phyloP scores from a whole-genome alignment of 2,113 vertebrate genomes.

The Tupaia tana region DNA sequence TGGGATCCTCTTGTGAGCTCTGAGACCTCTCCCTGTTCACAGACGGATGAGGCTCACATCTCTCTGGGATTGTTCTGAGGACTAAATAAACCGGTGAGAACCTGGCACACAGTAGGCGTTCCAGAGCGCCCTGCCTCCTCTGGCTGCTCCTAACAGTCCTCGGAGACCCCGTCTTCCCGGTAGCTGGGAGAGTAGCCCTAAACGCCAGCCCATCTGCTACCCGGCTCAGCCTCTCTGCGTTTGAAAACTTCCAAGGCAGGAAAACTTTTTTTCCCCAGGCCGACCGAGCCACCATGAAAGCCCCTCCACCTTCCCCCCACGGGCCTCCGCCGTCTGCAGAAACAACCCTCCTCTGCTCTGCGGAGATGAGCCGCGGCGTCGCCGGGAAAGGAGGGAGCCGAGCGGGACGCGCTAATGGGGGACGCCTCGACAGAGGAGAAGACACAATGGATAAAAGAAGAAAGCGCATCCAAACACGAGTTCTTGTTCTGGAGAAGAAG shows the following conservation, averaged over 20 bases:
- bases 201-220: background rate
- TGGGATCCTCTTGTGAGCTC: background rate
- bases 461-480: slow-evolving; percentile 85
- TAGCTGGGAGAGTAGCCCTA: background rate
- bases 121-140: background rate
- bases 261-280: slow-evolving; percentile 57
- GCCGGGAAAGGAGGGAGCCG: background rate
- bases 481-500: slow-evolving; percentile 89
- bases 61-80: too few relatives aligned
- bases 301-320: slow-evolving; percentile 12
- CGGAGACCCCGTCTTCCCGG: rapidly evolving
- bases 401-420: slow-evolving; percentile 79
- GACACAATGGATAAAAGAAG: slow-evolving; percentile 83
- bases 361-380: background rate
- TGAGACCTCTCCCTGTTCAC: background rate
- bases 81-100: background rate
- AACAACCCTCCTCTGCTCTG: background rate
- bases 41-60: background rate
- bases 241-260: slow-evolving; percentile 77
- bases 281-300: slow-evolving; percentile 57
- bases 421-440: slow-evolving; percentile 66
- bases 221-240: background rate
- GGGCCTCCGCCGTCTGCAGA: slow-evolving; percentile 8
- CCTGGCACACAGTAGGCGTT: background rate
- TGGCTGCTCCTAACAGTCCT: background rate